Conservation (phyloP, 2,888 invertebrate genomes). For the Troides oblongomaculatus region DNA sequence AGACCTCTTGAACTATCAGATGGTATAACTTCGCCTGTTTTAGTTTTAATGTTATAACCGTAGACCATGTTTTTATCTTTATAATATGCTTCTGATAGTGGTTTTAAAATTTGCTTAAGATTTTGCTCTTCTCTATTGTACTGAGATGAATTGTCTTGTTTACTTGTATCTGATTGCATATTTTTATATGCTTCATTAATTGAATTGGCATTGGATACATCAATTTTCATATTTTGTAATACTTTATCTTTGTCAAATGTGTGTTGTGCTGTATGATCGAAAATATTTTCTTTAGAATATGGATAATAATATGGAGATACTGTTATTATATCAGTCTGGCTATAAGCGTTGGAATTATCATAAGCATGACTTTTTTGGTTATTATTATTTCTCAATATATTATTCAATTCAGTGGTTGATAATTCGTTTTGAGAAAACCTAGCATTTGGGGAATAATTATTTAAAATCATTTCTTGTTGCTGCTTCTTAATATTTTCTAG, state of each 20-base stretch:
- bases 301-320: slow-evolving; percentile 58
- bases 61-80: slow-evolving; percentile 70
- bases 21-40: slow-evolving; percentile 51
- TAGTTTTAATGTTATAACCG: slow-evolving; percentile 61
- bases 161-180: slow-evolving; percentile 43
- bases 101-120: slow-evolving; percentile 56
- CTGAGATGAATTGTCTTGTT: slow-evolving; percentile 46
- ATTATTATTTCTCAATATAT: slow-evolving; percentile 19
- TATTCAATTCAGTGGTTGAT: slow-evolving; percentile 31
- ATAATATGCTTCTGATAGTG: slow-evolving; percentile 63
- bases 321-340: slow-evolving; percentile 61
- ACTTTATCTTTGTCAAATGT: slow-evolving; percentile 74
- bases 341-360: slow-evolving; percentile 45
- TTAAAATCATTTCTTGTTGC: slow-evolving; percentile 45
- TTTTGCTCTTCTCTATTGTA: slow-evolving; percentile 62
- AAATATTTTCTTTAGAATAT: slow-evolving; percentile 49
- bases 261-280: slow-evolving; percentile 58
- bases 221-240: slow-evolving; percentile 72
- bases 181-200: slow-evolving; percentile 56
- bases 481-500: slow-evolving; percentile 67
- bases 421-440: slow-evolving; percentile 42
- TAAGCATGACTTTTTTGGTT: slow-evolving; percentile 47
- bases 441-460: slow-evolving; percentile 43
- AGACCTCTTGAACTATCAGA: slow-evolving; percentile 51
- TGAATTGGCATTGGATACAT: slow-evolving; percentile 67